phyloP scores from a whole-genome alignment of 1,140 invertebrate genomes.

The Drosophila athabasca region DNA sequence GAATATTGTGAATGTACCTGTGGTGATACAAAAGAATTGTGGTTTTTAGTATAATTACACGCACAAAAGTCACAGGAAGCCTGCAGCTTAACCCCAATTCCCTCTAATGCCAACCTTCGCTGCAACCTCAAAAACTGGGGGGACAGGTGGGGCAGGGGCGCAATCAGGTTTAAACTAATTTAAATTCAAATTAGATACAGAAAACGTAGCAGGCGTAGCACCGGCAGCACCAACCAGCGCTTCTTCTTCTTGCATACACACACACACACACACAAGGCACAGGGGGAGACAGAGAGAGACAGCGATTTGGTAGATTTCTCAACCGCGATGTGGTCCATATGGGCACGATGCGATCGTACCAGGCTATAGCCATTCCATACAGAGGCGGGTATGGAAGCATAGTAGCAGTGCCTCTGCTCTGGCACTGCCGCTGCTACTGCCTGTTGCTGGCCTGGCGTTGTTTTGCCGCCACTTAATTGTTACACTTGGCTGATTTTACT shows the following conservation, averaged over 20 bases:
- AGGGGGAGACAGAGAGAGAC: not conserved
- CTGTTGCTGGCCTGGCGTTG: constrained; percentile 35
- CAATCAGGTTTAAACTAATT: constrained; percentile 68
- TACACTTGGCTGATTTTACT: constrained; percentile 82
- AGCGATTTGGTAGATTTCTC: constrained; percentile 53
- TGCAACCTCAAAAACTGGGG: constrained; percentile 13
- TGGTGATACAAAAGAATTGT: constrained; percentile 50
- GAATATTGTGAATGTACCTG: constrained; percentile 89
- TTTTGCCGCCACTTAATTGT: constrained; percentile 77
- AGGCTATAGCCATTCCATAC: too few species aligned
- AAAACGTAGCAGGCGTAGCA: constrained; percentile 72
- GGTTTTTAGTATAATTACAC: constrained; percentile 29
- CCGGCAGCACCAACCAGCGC: constrained; percentile 47
- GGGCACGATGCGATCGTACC: constrained; percentile 54
- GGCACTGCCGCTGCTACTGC: constrained; percentile 1
- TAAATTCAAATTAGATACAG: constrained; percentile 80
- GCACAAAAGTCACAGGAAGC: constrained; percentile 21
- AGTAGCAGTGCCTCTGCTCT: constrained; percentile 4
- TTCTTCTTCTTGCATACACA: constrained; percentile 39
- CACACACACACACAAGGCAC: not conserved
- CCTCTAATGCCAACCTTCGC: constrained; percentile 33
- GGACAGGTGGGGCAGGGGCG: constrained; percentile 4
- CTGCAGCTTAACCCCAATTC: constrained; percentile 10
- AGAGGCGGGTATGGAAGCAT: constrained; percentile 9
- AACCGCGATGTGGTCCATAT: constrained; percentile 67